Base-by-base conservation (phyloP, 2,113 vertebrate species). In the Cyanoliseus patagonus region DNA sequence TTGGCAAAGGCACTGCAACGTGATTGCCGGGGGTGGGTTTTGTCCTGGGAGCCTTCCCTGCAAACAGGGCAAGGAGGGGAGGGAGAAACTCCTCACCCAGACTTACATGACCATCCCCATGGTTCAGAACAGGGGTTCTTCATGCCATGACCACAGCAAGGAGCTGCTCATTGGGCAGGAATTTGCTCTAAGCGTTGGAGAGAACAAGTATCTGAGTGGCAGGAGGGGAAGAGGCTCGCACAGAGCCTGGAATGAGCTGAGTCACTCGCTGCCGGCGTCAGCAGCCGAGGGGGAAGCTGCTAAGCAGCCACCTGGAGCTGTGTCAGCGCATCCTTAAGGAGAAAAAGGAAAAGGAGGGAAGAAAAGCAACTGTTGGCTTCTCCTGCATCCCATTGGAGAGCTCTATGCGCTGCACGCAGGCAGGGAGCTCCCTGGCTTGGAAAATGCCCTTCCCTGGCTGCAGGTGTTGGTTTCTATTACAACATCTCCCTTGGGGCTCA, bases 291-390 rank as follows among this genome's bases (percentile, higher is more conserved):
- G 64, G 69, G 68, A 82, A 86, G 66, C 81, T 88, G 87, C 94
- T 80, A 74, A 90, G n/a, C 33, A 75, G 85, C 79, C 92, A 93
- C 95, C 95, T 88, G 90, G 86, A 95, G 86, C 55, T 90, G 47
- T 46, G 64, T 93, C 92, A 96, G 75, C 39, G 5, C 79, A 70
- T 62, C 46, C 5, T 35, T 55, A 1, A 63, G 31, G 28, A 51
- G 39, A 30, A 57, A 17, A 8, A 9, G 13, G 17, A 8, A 12
- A 27, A 22, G 8, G 14, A 13, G 1, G 0, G 0, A 7, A 31
- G 25, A 53, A 27, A 28, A 39, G 66, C 49, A 53, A 52, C 19
- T 3, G 59, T 5, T 9, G 3, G 44, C 62, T 13, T 90, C 78
- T 77, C 67, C 87, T 4, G 5, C 77, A 76, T 70, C 85, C 53